A percentile compares a stretch with the other conserved stretches of the same genome.
Evolutionary conservation across 2,797 vertebrate species (phyloP).

Genomic region (Sparus aurata): DNA sequence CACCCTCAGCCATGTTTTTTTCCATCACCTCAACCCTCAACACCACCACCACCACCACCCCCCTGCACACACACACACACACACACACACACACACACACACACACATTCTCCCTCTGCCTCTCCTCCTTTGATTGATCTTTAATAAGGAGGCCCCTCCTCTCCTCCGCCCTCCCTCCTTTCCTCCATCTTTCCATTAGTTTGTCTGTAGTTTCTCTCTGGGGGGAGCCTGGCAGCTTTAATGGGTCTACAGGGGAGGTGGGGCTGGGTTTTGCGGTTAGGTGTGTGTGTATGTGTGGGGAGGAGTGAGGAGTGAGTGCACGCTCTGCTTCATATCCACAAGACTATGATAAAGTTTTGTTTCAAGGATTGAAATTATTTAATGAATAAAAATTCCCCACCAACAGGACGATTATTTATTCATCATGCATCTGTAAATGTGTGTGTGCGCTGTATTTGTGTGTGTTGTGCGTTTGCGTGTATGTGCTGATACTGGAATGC

Average conservation of each 20-base stretch:
- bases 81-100: conserved; percentile 6
- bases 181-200: conserved; percentile 74
- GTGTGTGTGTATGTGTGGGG: conserved; percentile 20
- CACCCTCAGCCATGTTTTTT: conserved; percentile 47
- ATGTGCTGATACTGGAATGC: conserved; percentile 39
- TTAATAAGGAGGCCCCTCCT: conserved; percentile 77
- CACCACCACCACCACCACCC: conserved; percentile 5
- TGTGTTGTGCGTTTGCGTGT: conserved; percentile 33
- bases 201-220: conserved; percentile 70
- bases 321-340: conserved; percentile 27
- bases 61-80: conserved; percentile 13
- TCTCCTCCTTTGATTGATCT: conserved; percentile 79
- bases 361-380: conserved; percentile 29
- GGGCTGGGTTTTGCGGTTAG: conserved; percentile 75
- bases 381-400: conserved; percentile 14
- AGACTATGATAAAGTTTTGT: conserved; percentile 23
- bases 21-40: conserved; percentile 45
- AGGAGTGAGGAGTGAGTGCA: conserved; percentile 26
- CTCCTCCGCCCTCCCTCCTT: conserved; percentile 47
- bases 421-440: background rate
- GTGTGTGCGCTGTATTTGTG: background rate
- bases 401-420: background rate
- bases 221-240: conserved; percentile 78
- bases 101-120: conserved; percentile 42
- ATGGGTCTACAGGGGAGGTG: conserved; percentile 83